Percentiles rank a stretch among this genome's conserved stretches.
Conservation (phyloP, 2,888 invertebrate genomes). For the Euzetes globulus region DNA sequence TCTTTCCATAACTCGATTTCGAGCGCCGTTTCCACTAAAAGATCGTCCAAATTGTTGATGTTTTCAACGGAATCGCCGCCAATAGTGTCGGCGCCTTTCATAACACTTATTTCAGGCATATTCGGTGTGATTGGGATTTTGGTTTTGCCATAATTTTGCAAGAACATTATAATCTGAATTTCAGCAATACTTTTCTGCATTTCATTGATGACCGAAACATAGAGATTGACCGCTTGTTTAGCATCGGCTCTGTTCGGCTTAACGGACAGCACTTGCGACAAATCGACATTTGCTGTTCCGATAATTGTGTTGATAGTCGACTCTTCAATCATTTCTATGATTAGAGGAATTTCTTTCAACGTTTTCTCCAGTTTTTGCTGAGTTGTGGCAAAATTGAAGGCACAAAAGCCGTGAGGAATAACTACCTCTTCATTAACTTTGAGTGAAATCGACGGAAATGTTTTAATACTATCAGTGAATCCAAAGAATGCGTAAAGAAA, state of each 20-base stretch:
- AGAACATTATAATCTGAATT: slow-evolving; percentile 33
- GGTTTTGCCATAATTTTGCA: slow-evolving; percentile 28
- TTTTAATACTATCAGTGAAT: slow-evolving; percentile 31
- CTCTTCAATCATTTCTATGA: slow-evolving; percentile 28
- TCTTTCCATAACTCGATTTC: slow-evolving; percentile 36
- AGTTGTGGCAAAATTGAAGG: slow-evolving; percentile 37
- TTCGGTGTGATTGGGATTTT: not conserved
- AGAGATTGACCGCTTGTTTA: slow-evolving; percentile 2
- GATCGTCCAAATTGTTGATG: slow-evolving; percentile 22
- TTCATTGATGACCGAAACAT: slow-evolving; percentile 23
- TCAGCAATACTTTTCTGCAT: slow-evolving; percentile 26
- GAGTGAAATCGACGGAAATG: slow-evolving; percentile 25
- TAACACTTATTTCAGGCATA: not conserved
- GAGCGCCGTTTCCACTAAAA: slow-evolving; percentile 32
- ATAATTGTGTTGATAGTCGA: slow-evolving; percentile 23
- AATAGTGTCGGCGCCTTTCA: not conserved
- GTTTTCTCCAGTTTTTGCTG: slow-evolving; percentile 24
- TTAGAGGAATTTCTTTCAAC: slow-evolving; percentile 28
- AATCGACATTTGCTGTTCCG: slow-evolving; percentile 27
- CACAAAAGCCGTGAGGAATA: slow-evolving; percentile 34
- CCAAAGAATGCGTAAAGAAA: slow-evolving; percentile 37
- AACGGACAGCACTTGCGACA: not conserved
- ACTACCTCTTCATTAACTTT: not conserved
- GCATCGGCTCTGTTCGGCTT: slow-evolving; percentile 2
- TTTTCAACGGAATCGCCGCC: not conserved